Base-by-base conservation (phyloP, 1,140 invertebrate species). In the Bombus affinis region DNA sequence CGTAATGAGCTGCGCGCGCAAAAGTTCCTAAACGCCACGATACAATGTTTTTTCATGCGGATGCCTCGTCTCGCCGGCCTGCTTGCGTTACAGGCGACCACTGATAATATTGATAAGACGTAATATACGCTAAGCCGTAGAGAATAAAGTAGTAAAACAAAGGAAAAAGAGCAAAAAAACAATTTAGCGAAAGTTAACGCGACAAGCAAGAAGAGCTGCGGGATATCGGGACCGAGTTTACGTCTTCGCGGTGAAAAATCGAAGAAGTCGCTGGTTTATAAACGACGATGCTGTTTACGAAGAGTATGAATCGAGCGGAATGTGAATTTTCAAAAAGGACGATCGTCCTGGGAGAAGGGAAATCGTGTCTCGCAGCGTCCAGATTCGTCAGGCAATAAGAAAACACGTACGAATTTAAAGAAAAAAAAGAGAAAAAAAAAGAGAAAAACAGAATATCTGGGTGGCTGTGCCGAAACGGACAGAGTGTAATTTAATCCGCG, bases 1-100 rank as follows among this genome's bases (percentile, higher is more conserved):
- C 91, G 93, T 94, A 94, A 95, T 94, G 92, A 94, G 92, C 93
- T 95, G 94, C 94, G 94, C 94, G 93, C 93, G 94, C 94, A 95
- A 95, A 93, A 95, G 95, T 95, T 95, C 95, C 95, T 95, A 95
- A 93, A 93, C 90, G 77, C 85, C 75, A 80, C 83, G 88, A 92
- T 76, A 86, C 89, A 66, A 83, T 90, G 83, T 88, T 90, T 86
- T 90, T 88, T 83, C 91, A 91, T 92, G 92, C 90, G 81, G 90
- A 83, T 85, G 81, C 90, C 83, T 87, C 65, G 86, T 77, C 75
- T 44, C 88, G 89, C 85, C 81, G 76, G 85, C 86, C 91, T 72
- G 75, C 3, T 44, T 62, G 25, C 47, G 44, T 32, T 32, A 53
- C 22, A 39, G 68, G 76, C 83, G 83, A 79, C 83, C 83, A 85